These are phyloP conservation scores for Vimba vimba DNA, from an alignment of 2,113 vertebrate genomes.

Conservation along the genomic window DNA sequence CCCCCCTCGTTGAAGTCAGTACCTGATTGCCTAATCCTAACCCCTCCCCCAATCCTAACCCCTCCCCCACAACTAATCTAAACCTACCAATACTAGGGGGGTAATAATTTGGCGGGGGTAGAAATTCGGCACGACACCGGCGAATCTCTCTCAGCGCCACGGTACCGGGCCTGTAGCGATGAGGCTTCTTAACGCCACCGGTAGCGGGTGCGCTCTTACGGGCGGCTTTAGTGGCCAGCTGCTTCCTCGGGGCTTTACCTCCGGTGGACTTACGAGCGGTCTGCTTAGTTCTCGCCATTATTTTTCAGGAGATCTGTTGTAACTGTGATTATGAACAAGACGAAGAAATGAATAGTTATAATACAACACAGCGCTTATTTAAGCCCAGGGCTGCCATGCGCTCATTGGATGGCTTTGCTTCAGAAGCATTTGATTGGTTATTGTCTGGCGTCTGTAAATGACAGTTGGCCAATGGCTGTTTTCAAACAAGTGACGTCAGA, in stretches of 20 bases:
- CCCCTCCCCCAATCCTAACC: no score
- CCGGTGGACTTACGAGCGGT: neutral
- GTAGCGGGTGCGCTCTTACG: constrained; percentile 29
- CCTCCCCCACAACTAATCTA: no score
- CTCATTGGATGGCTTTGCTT: neutral
- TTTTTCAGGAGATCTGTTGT: no score
- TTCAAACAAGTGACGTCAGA: neutral
- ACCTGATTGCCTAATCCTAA: no score
- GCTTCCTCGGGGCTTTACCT: constrained; percentile 5
- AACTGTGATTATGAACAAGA: no score
- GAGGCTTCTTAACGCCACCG: constrained; percentile 36
- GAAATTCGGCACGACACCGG: no score
- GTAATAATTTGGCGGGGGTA: no score
- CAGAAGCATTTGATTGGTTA: neutral
- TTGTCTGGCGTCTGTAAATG: neutral
- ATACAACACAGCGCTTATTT: neutral
- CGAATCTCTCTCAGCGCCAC: constrained; percentile 32
- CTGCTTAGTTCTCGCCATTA: neutral
- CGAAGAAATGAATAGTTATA: no score
- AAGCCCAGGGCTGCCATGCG: neutral
- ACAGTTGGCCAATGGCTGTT: neutral
- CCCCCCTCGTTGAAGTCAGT: no score
- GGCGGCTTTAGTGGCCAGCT: neutral
- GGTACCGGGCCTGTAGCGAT: constrained; percentile 47
- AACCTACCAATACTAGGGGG: no score